A percentile compares a stretch with the other conserved stretches of the same genome.
phyloP scores from a whole-genome alignment of 1,140 invertebrate species.

The Brevipalpus yothersi region DNA sequence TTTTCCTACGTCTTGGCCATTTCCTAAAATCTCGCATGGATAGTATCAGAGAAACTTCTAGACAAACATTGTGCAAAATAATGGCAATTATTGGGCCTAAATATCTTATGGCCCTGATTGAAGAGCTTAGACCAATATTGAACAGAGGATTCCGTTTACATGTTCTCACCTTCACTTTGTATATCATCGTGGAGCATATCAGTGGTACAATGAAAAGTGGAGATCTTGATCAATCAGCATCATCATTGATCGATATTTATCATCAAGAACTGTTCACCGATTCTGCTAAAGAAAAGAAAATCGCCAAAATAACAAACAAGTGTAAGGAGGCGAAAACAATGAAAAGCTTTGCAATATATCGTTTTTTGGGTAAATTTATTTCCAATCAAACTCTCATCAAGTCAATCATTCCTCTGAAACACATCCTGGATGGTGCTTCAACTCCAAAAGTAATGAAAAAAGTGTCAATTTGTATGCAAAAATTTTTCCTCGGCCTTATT shows the following conservation, averaged over 20 bases:
- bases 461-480: constrained; percentile 46
- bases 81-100: constrained; percentile 54
- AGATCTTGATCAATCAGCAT: constrained; percentile 49
- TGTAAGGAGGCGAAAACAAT: constrained; percentile 27
- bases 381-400: constrained; percentile 45
- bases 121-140: constrained; percentile 51
- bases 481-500: constrained; percentile 47
- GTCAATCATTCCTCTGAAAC: constrained; percentile 53
- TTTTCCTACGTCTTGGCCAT: constrained; percentile 11
- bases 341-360: constrained; percentile 66
- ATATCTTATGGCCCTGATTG: constrained; percentile 48
- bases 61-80: constrained; percentile 69
- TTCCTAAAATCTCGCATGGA: constrained; percentile 53
- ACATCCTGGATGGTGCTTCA: constrained; percentile 38
- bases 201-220: constrained; percentile 34
- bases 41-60: constrained; percentile 52
- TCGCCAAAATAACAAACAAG: constrained; percentile 51
- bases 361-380: constrained; percentile 51
- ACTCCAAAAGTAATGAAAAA: constrained; percentile 56
- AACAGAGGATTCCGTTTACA: constrained; percentile 79
- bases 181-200: constrained; percentile 47
- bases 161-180: constrained; percentile 65
- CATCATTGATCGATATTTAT: constrained; percentile 52
- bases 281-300: constrained; percentile 69
- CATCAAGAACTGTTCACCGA: constrained; percentile 66